A percentile compares a stretch with the other conserved stretches of the same genome.
Conservation (phyloP, 2,797 vertebrate genomes). For the Brotogeris chrysoptera region DNA sequence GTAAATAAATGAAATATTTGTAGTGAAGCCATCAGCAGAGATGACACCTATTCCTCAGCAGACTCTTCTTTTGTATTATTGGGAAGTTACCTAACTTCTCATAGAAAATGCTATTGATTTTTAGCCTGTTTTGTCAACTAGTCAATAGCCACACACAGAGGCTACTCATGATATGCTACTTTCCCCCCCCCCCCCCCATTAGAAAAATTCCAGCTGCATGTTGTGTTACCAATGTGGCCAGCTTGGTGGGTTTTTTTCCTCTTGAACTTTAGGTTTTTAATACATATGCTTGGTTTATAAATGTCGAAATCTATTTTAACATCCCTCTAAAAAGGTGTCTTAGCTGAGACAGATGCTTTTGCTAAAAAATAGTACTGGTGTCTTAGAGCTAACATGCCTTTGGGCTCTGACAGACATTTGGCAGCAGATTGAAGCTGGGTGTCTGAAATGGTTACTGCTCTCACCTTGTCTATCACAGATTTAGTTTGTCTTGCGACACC, state of each 20-base stretch:
- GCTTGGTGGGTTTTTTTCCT: neutral
- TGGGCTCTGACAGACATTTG: conserved; percentile 31
- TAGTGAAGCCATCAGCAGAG: conserved; percentile 55
- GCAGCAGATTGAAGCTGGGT: neutral
- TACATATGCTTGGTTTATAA: neutral
- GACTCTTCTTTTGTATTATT: conserved; percentile 25
- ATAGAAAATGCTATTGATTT: conserved; percentile 76
- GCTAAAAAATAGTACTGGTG: neutral
- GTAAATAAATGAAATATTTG: conserved; percentile 57
- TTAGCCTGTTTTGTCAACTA: conserved; percentile 73
- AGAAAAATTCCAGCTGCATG: neutral
- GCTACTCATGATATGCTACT: neutral
- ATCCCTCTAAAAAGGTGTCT: neutral
- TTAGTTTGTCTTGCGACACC: neutral
- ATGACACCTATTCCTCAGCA: conserved; percentile 58
- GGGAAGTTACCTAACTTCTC: conserved; percentile 73
- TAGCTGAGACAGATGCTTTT: neutral
- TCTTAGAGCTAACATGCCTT: neutral
- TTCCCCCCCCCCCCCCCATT: accelerated
- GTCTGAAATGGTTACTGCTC: conserved; percentile 7
- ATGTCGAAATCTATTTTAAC: neutral
- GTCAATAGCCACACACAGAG: conserved; percentile 67
- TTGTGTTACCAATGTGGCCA: neutral
- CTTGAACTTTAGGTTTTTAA: neutral
- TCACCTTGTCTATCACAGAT: conserved; percentile 3